Percentiles rank a stretch among this genome's conserved stretches.
Evolutionary conservation across 2,888 invertebrate species (phyloP).

Genomic region (Megaustenia siamemsis): DNA sequence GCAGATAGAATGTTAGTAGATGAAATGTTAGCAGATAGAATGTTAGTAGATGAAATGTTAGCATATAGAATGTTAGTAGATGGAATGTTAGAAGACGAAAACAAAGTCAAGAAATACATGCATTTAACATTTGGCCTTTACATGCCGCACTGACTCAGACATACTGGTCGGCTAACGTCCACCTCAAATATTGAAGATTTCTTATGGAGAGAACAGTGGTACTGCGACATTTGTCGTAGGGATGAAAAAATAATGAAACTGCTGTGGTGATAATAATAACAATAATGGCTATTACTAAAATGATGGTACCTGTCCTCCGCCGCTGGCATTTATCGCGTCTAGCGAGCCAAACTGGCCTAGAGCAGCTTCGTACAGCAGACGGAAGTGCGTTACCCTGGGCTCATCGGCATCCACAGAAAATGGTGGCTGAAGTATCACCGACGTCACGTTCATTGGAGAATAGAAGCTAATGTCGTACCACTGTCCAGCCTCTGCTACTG

Average conservation of each 20-base stretch:
- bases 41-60: too few relatives aligned
- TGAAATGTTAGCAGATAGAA: too few relatives aligned
- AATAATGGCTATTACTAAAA: neutral
- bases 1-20: too few relatives aligned
- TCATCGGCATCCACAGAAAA: neutral
- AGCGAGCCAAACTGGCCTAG: constrained; percentile 53
- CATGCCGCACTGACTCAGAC: too few relatives aligned
- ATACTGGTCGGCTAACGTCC: too few relatives aligned
- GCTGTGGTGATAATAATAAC: neutral
- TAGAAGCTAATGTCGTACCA: constrained; percentile 61
- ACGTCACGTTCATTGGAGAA: constrained; percentile 55
- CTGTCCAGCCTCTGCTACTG: constrained; percentile 23
- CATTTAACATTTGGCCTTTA: too few relatives aligned
- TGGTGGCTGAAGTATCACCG: constrained; percentile 57
- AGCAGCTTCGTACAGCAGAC: constrained; percentile 57
- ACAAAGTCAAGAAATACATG: too few relatives aligned
- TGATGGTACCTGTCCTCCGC: constrained; percentile 32
- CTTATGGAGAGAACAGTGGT: neutral
- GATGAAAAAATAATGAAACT: neutral
- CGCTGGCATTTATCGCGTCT: constrained; percentile 18
- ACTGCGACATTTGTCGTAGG: neutral
- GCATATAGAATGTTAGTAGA: too few relatives aligned
- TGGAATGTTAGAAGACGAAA: too few relatives aligned
- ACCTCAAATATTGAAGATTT: too few relatives aligned
- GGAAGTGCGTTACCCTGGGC: constrained; percentile 55